Evolutionary conservation across 2,888 invertebrate species (phyloP), one percentile per base, ranked within the genome.

Genomic region (Phlogophora meticulosa): DNA sequence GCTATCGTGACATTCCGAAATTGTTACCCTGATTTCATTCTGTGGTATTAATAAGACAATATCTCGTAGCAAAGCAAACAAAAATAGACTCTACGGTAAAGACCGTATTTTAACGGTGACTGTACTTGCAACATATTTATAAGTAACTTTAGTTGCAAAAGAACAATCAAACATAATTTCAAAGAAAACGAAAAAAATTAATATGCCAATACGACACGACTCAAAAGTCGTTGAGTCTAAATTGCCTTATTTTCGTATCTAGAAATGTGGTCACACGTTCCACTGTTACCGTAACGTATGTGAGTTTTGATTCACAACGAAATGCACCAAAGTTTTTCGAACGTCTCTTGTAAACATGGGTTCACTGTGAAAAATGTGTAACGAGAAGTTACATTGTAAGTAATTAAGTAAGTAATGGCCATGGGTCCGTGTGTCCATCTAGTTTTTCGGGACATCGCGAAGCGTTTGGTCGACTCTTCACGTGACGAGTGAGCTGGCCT

Each of bases 271-370:
- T 89, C 87, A 74, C 88, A 87, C 85, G 81, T 86, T 88, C 84
- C 79, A 81, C 82, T 85, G 82, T 79, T 81, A 76, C 74, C 53
- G 79, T 91, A 90, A 92, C 90, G 87, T 90, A 92, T 90, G 90
- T 82, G 87, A 88, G 85, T 90, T 93, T 90, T 92, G 91, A 92
- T 91, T 90, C 85, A 82, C 73, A 85, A 76, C 74, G 91, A 91
- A 90, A 86, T 88, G 83, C 84, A 78, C 71, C 75, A 57, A 78
- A 82, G 71, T 78, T 84, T 84, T 80, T 78, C 63, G 55, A 76
- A 69, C 48, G 55, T 73, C 28, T 62, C 60, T 43, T 34, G 78
- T 74, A 86, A 87, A 86, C 84, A 84, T 34, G 67, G 63, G 52
- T 65, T 40, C 32, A 52, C 22, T 59, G 60, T 59, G 48, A 56